Conservation (phyloP, 2,888 invertebrate genomes). For the Agrochola lychnidis region DNA sequence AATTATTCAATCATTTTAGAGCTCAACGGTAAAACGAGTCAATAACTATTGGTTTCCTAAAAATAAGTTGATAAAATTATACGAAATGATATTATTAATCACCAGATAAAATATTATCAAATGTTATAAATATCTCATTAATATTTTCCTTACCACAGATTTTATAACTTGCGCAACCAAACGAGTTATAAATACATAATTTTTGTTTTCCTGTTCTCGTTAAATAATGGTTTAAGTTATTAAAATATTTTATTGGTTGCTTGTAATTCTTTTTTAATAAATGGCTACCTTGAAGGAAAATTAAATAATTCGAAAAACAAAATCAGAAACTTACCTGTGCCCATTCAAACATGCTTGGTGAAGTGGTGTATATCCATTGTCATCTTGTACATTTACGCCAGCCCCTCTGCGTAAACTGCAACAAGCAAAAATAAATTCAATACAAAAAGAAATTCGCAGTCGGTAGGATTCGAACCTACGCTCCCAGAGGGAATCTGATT, state of each 20-base stretch:
- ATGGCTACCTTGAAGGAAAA: neutral
- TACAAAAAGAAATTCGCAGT: constrained; percentile 90
- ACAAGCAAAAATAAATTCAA: constrained; percentile 71
- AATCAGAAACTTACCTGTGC: constrained; percentile 93
- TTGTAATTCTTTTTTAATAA: neutral
- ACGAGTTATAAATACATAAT: neutral
- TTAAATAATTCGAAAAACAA: neutral
- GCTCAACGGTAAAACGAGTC: neutral
- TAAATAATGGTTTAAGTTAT: neutral
- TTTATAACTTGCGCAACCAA: neutral
- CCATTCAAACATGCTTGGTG: constrained; percentile 98
- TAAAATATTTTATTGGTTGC: neutral
- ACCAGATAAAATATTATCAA: neutral
- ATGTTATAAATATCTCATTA: neutral
- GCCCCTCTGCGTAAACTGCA: constrained; percentile 96
- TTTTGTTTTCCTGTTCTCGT: neutral
- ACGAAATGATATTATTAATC: neutral
- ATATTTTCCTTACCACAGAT: neutral
- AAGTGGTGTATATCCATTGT: constrained; percentile 97
- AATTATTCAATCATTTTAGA: neutral
- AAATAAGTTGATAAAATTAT: neutral
- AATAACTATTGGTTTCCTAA: neutral
- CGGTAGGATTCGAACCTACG: constrained; percentile 97
- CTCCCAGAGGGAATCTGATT: constrained; percentile 97
- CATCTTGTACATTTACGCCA: constrained; percentile 98